Conservation (phyloP, 2,888 invertebrate genomes). For the Drosophila stalkeri region DNA sequence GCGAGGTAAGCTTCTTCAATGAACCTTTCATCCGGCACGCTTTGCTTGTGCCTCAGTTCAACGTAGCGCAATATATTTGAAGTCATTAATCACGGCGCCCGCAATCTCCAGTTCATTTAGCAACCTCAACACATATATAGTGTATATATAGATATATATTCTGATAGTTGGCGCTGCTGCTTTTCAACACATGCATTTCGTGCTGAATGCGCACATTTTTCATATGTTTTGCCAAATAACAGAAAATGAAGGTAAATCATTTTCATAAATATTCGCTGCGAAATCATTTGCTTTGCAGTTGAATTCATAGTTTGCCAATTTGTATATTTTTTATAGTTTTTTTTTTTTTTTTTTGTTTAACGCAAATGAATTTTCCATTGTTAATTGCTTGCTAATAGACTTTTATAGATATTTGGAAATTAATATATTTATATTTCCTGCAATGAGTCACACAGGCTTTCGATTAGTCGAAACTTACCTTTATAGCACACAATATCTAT, state of each 20-base stretch:
- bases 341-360: neutral
- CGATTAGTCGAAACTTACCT: neutral
- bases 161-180: conserved; percentile 17
- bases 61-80: conserved; percentile 30
- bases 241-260: conserved; percentile 8
- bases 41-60: conserved; percentile 25
- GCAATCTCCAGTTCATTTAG: conserved; percentile 22
- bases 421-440: conserved; percentile 10
- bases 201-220: conserved; percentile 25
- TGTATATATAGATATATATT: conserved; percentile 13
- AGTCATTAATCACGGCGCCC: conserved; percentile 49
- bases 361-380: conserved; percentile 4
- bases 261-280: conserved; percentile 5
- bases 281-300: neutral
- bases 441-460: neutral
- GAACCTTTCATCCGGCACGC: conserved; percentile 22
- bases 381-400: conserved; percentile 16
- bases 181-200: conserved; percentile 39
- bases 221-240: conserved; percentile 13
- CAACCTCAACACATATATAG: conserved; percentile 13
- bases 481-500: neutral
- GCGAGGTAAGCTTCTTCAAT: conserved; percentile 25
- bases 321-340: neutral
- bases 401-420: conserved; percentile 4
- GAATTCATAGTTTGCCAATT: conserved; percentile 4